These are phyloP conservation scores for Octodon degus DNA, from an alignment of 2,113 vertebrate genomes.

Conservation along the genomic window DNA sequence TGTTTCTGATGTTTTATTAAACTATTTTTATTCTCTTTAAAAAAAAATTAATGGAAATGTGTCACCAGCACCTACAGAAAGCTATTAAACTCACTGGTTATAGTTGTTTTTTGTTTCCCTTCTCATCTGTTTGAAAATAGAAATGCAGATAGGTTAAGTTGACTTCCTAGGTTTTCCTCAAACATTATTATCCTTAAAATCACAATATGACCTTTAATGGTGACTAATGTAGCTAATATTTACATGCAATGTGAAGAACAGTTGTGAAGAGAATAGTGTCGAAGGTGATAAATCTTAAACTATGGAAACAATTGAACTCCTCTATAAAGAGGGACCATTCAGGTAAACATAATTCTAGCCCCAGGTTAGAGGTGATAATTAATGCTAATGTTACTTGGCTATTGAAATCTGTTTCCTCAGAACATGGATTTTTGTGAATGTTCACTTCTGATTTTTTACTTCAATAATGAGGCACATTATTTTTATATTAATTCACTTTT, in stretches of 20 bases:
- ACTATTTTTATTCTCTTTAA: too few relatives aligned
- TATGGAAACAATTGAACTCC: neutral
- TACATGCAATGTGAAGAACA: neutral
- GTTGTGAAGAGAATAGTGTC: neutral
- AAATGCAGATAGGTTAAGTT: neutral
- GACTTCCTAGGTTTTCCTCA: neutral
- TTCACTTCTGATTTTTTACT: conserved; percentile 12
- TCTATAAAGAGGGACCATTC: neutral
- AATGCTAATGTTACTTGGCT: neutral
- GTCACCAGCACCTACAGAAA: neutral
- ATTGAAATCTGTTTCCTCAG: neutral
- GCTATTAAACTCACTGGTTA: neutral
- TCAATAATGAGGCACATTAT: neutral
- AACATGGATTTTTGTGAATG: neutral
- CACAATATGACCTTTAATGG: neutral
- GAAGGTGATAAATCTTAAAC: neutral
- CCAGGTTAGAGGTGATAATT: neutral
- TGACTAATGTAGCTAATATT: neutral
- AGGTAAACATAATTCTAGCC: neutral
- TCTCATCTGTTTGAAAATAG: neutral
- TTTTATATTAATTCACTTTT: conserved; percentile 3
- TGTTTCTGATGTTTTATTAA: too few relatives aligned
- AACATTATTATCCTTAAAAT: neutral
- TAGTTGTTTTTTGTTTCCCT: neutral
- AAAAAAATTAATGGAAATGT: neutral